Base-by-base conservation (phyloP, 2,113 vertebrate species). In the Rhinolophus sinicus region DNA sequence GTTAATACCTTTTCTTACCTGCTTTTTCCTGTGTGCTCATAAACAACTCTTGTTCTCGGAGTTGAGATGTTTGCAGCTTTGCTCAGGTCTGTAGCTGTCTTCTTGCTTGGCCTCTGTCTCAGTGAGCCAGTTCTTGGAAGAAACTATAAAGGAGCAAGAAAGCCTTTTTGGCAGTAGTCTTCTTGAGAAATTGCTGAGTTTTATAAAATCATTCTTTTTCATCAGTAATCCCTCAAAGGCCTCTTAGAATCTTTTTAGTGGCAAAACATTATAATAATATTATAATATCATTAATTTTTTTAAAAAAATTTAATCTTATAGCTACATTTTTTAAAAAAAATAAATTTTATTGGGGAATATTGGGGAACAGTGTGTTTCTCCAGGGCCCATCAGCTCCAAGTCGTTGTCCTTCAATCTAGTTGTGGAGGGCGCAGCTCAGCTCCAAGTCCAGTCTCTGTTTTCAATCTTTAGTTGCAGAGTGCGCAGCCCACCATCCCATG, bases 141-240 rank as follows among this genome's bases (percentile, higher is more conserved):
- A 95, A 94, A 92, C 38, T 65, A 64, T 83, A 54, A 94, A 90
- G 92, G 44, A 93, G 30, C 19, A 44, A 73, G 67, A 83, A 73
- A 60, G 16, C n/a, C 38, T 83, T 83, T 75, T 83, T 90, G 78
- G 94, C 83, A 47, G 33, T 13, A 67, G 8, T 89, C 82, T 82
- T 85, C 76, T 47, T 81, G 75, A 60, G 77, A 44, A 93, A 91
- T 22, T 81, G 82, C 90, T 96, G 96, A 52, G 83, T 83, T 92
- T 73, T 54, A 54, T 24, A 86, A 92, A 96, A 96, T 65, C 64
- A 19, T 44, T 86, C 52, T 75, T 96, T 89, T 83, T 40, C 84
- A 86, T 60, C 69, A 56, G 50, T 72, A 89, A 95, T 76, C 62
- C 83, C 91, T 94, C 90, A 30, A 88, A 44, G 90, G 9, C 60